These are phyloP conservation scores for Muntiacus muntjak DNA, from an alignment of 2,113 vertebrate species.

Conservation along the genomic window DNA sequence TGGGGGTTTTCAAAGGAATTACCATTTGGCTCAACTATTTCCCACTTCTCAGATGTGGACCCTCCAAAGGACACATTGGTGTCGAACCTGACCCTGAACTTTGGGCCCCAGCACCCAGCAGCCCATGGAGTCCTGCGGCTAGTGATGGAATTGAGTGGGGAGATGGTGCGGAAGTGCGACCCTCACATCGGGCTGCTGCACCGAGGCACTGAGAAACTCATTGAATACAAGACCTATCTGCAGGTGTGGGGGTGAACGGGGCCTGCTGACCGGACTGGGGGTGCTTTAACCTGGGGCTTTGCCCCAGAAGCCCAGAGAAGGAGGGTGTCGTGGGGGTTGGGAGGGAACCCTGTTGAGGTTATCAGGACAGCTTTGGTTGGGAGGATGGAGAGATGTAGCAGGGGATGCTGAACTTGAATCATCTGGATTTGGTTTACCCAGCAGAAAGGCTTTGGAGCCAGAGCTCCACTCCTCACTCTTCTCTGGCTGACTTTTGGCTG, in stretches of 20 bases:
- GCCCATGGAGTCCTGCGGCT: constrained; percentile 94
- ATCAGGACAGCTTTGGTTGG: neutral
- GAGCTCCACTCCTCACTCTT: neutral
- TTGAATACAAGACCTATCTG: constrained; percentile 95
- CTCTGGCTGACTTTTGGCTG: neutral
- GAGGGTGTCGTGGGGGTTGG: neutral
- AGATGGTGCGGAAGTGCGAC: constrained; percentile 93
- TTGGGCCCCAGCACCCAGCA: constrained; percentile 95
- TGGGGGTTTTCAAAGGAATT: neutral
- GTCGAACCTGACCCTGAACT: constrained; percentile 92
- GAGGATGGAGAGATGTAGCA: neutral
- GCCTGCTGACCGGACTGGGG: neutral
- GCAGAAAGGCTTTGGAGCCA: neutral
- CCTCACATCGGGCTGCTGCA: constrained; percentile 94
- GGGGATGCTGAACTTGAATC: neutral
- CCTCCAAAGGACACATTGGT: constrained; percentile 83
- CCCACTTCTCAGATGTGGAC: constrained; percentile 85
- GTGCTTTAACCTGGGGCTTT: neutral
- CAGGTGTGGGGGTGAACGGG: constrained; percentile 82
- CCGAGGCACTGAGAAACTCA: constrained; percentile 94
- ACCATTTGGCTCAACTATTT: neutral
- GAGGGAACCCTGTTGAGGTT: neutral
- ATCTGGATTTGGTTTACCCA: neutral
- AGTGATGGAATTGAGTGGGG: constrained; percentile 95
- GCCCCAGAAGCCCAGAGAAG: neutral